A percentile compares a stretch with the other conserved stretches of the same genome.
Evolutionary conservation across 2,888 invertebrate species (phyloP).

Genomic region (Aquatica leii): DNA sequence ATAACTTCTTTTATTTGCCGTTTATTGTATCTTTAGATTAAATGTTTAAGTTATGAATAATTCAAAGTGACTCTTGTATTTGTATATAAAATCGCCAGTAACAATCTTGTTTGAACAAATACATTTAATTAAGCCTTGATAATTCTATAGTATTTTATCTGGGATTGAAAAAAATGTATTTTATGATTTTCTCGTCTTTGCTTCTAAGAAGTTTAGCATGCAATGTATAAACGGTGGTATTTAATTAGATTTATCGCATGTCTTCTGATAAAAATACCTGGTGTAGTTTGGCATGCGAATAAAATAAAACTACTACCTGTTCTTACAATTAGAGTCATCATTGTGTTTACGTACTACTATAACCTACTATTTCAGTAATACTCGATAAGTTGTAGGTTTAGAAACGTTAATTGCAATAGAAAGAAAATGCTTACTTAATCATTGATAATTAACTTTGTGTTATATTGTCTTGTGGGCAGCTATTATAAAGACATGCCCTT

Average conservation of each 20-base stretch:
- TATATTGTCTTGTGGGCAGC: too few species aligned
- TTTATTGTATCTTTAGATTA: too few species aligned
- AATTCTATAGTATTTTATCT: conserved; percentile 36
- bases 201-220: conserved; percentile 42
- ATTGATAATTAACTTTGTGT: too few species aligned
- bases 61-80: conserved; percentile 11
- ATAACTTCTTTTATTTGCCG: too few species aligned
- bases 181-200: conserved; percentile 44
- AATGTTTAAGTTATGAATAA: conserved; percentile 20
- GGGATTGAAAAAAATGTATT: conserved; percentile 26
- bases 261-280: conserved; percentile 35
- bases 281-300: conserved; percentile 19
- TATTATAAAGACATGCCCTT: too few species aligned
- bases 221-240: conserved; percentile 34
- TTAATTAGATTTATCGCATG: conserved; percentile 44
- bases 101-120: conserved; percentile 30
- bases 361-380: neutral
- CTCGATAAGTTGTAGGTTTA: too few species aligned
- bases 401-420: too few species aligned
- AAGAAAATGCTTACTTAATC: too few species aligned
- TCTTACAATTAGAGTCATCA: conserved; percentile 29
- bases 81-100: conserved; percentile 14
- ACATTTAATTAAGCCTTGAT: conserved; percentile 30
- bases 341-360: neutral
- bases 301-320: conserved; percentile 5